phyloP scores from a whole-genome alignment of 2,888 invertebrate genomes.

The Caenorhabditis macrosperma region DNA sequence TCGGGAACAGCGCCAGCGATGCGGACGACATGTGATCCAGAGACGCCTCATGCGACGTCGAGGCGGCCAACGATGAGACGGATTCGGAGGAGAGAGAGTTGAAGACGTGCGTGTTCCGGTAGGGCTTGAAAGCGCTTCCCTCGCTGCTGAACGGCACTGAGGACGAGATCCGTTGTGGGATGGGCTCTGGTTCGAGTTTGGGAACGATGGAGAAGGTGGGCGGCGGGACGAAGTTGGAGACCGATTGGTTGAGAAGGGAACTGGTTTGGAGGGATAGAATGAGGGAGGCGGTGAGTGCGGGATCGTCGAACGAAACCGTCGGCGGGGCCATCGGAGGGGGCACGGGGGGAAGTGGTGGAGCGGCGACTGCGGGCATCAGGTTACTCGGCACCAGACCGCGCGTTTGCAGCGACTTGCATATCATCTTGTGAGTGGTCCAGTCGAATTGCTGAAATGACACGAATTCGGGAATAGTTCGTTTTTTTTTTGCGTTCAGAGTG shows the following conservation, averaged over 20 bases:
- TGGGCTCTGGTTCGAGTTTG: slow-evolving; percentile 9
- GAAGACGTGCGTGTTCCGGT: slow-evolving; percentile 37
- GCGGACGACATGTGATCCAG: slow-evolving; percentile 39
- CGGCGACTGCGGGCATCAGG: slow-evolving; percentile 25
- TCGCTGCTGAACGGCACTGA: slow-evolving; percentile 23
- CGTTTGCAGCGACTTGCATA: slow-evolving; percentile 64
- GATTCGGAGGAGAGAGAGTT: slow-evolving; percentile 49
- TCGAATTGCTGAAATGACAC: slow-evolving; percentile 70
- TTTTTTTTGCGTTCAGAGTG: background rate
- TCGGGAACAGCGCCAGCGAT: slow-evolving; percentile 20
- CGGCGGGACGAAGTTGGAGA: slow-evolving; percentile 1
- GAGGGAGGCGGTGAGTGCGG: slow-evolving; percentile 39
- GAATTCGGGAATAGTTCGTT: too few species aligned
- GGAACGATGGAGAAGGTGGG: slow-evolving; percentile 40
- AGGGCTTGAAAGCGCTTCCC: slow-evolving; percentile 54
- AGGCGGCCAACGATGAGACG: slow-evolving; percentile 13
- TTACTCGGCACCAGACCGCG: slow-evolving; percentile 36
- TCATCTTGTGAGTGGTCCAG: slow-evolving; percentile 71
- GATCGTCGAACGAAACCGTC: slow-evolving; percentile 19
- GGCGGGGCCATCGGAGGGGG: slow-evolving; percentile 10
- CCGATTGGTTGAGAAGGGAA: slow-evolving; percentile 13
- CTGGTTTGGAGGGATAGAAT: slow-evolving; percentile 27
- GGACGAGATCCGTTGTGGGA: slow-evolving; percentile 4
- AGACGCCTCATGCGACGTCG: slow-evolving; percentile 43
- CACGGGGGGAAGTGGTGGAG: background rate